Conservation (phyloP, 2,797 vertebrate genomes). For the Muscicapa striata region DNA sequence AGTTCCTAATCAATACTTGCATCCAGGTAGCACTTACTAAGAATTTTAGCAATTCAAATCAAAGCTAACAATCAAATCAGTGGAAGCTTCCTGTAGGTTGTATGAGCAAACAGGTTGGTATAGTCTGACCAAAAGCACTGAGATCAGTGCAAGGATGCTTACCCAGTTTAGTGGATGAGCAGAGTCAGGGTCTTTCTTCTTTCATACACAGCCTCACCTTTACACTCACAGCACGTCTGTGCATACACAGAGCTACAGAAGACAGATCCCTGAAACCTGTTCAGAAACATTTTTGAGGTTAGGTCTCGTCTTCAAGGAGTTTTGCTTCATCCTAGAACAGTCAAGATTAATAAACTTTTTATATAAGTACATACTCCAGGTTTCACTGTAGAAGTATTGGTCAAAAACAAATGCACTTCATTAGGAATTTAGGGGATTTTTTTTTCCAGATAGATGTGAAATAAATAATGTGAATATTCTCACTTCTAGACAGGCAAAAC, state of each 20-base stretch:
- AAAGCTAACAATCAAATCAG: background rate
- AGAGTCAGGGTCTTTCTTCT: background rate
- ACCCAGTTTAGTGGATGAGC: background rate
- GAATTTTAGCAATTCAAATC: background rate
- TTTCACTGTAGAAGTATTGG: slow-evolving; percentile 5
- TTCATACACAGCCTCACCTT: background rate
- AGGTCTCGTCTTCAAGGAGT: slow-evolving; percentile 15
- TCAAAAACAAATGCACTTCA: slow-evolving; percentile 25
- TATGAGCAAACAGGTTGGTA: background rate
- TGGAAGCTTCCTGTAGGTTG: background rate
- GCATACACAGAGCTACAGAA: background rate
- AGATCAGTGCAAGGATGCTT: background rate
- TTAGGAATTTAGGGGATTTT: background rate
- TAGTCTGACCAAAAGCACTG: background rate
- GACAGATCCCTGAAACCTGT: slow-evolving; percentile 10
- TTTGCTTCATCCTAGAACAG: slow-evolving; percentile 30
- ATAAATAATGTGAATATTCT: slow-evolving; percentile 53
- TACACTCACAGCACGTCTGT: background rate
- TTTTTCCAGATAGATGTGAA: slow-evolving; percentile 23
- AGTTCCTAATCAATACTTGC: background rate
- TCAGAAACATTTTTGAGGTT: slow-evolving; percentile 52
- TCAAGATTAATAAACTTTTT: slow-evolving; percentile 42
- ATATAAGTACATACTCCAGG: slow-evolving; percentile 22
- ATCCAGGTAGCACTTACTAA: background rate
- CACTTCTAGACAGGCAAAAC: slow-evolving; percentile 35